Evolutionary conservation across 37 sponge, comb jelly and placozoan species (phyloP).

Genomic region (Bolinopsis microptera): DNA sequence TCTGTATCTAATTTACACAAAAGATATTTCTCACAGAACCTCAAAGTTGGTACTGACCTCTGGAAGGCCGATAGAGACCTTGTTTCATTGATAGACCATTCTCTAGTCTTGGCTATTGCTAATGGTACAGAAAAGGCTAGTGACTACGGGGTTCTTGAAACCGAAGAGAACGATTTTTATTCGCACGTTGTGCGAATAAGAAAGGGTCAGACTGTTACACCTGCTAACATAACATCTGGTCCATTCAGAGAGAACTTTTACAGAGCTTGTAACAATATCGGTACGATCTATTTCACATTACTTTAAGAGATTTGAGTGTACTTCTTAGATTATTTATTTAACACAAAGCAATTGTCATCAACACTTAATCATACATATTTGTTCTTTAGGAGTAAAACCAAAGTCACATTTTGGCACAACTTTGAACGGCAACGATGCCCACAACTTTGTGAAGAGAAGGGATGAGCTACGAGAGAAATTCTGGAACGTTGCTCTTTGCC

Average conservation of each 20-base stretch:
- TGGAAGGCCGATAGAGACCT: background rate
- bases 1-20: no score
- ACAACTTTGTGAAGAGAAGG: slow-evolving; percentile 4
- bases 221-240: background rate
- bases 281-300: background rate
- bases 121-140: background rate
- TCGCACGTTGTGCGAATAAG: background rate
- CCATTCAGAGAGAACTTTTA: background rate
- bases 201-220: background rate
- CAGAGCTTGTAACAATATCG: background rate
- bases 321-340: no score
- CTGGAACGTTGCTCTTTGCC: background rate
- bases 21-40: background rate
- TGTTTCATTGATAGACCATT: background rate
- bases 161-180: background rate
- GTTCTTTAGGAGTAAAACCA: background rate
- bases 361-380: background rate
- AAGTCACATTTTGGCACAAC: background rate
- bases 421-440: background rate
- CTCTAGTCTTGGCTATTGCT: background rate
- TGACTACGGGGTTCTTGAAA: background rate
- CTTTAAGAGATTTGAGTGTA: no score
- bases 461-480: background rate
- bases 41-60: background rate
- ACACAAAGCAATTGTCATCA: no score